Evolutionary conservation across 2,113 vertebrate species (phyloP), one percentile per base, ranked within the genome.

Genomic region (Peromyscus leucopus): DNA sequence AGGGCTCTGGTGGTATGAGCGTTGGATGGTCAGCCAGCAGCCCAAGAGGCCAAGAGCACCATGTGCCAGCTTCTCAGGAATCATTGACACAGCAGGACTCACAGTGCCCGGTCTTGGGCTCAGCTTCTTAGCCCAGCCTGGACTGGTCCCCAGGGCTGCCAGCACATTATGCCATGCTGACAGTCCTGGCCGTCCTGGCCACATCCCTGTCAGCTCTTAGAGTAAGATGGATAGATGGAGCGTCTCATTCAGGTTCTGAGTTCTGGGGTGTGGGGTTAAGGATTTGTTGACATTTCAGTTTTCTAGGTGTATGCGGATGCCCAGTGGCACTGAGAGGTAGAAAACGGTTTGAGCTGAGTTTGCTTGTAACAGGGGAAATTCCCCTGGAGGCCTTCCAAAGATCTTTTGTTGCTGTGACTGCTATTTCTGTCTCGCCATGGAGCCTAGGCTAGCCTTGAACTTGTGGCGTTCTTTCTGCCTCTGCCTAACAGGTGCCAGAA

Each of bases 91-190:
- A 7, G 1, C 24, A 2, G 51, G 33, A 24, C 65, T 87, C 67
- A 13, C 39, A 28, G 46, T 39, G 31, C 46, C 69, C 4, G 3
- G n/a, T 15, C 79, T n/a, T 42, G 65, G 13, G 33, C 65, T 31
- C 87, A 80, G 39, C 88, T 76, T 42, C 39, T 94, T 51, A 75
- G 13, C 42, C 1, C 4, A 1, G 78, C 13, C 90, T 11, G 12
- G 36, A 15, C 63, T 5, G 28, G 61, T 67, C 79, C 36, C 28
- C 5, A 0, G 0, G 46, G 5, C 24, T 7, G 42, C 71, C 39
- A 7, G 21, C 2, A 0, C 1, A 48, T 33, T 5, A 0, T 1
- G 57, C 21, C 2, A 19, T 22, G 0, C 17, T 26, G n/a, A 24
- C 42, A 3, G 51, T 42, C 42, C 42, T 42, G 42, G 42, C 42